Percentiles rank a stretch among this genome's conserved stretches.
These are phyloP conservation scores for Melanotaenia pygmaea DNA, from an alignment of 2,797 vertebrate species.

Conservation along the genomic window DNA sequence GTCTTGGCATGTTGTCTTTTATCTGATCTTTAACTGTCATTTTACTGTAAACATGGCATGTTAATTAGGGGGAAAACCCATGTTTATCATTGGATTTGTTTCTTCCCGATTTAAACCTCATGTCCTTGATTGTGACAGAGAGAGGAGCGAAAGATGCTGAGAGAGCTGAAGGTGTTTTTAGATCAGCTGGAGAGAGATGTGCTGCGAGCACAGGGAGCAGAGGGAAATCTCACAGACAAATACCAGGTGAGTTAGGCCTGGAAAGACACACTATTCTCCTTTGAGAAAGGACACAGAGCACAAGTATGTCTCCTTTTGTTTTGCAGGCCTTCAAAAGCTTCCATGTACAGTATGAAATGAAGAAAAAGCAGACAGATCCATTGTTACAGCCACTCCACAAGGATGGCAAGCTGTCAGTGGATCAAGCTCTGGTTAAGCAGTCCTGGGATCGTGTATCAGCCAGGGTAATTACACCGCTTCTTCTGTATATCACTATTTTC, in stretches of 20 bases:
- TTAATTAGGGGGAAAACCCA: background rate
- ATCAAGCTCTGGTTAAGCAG: constrained; percentile 96
- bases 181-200: constrained; percentile 97
- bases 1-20: constrained; percentile 1
- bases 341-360: constrained; percentile 93
- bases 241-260: constrained; percentile 86
- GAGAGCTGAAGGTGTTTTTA: constrained; percentile 93
- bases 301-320: constrained; percentile 8
- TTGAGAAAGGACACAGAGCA: constrained; percentile 3
- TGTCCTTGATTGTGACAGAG: constrained; percentile 78
- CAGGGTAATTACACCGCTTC: constrained; percentile 81
- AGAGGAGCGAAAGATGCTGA: constrained; percentile 90
- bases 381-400: constrained; percentile 88
- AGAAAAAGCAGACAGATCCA: constrained; percentile 91
- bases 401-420: constrained; percentile 94
- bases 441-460: constrained; percentile 93
- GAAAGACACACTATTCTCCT: constrained; percentile 3
- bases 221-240: constrained; percentile 91
- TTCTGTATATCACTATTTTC: constrained; percentile 33
- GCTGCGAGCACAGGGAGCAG: constrained; percentile 87
- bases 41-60: constrained; percentile 22
- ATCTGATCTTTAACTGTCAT: constrained; percentile 25
- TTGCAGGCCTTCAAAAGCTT: constrained; percentile 91
- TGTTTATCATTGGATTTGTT: constrained; percentile 29
- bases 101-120: constrained; percentile 18